Conservation (phyloP, 2,113 vertebrate genomes). For the Cinclus mexicanus region DNA sequence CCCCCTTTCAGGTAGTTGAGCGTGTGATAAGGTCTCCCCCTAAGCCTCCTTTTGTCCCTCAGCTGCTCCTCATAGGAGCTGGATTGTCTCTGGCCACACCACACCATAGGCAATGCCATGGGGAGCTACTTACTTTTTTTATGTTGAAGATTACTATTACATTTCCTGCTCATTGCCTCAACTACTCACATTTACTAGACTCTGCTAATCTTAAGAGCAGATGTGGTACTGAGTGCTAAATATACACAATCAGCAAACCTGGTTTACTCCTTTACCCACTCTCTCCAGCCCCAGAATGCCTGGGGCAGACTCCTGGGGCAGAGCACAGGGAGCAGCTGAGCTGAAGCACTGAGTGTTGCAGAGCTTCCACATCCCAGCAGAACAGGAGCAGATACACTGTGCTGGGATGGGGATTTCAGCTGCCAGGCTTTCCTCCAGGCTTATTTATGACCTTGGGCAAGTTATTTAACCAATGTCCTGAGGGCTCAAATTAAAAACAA, state of each 20-base stretch:
- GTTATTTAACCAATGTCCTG: not conserved
- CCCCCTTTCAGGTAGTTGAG: not conserved
- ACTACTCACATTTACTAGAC: not conserved
- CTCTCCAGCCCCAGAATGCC: not conserved
- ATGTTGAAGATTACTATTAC: not conserved
- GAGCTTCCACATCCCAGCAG: not conserved
- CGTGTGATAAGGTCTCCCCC: not conserved
- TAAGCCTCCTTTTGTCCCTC: not conserved
- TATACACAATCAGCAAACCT: not conserved
- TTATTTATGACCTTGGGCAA: not conserved
- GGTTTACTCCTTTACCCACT: not conserved
- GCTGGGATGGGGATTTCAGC: not conserved
- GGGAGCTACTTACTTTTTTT: not conserved
- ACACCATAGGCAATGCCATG: not conserved
- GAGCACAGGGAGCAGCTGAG: not conserved
- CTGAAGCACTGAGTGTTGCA: rapidly evolving
- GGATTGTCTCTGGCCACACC: not conserved
- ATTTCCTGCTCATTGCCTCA: not conserved
- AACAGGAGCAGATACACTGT: rapidly evolving
- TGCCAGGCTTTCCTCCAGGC: not conserved
- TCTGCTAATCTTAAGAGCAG: not conserved
- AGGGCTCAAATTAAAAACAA: not conserved
- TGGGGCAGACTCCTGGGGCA: not conserved
- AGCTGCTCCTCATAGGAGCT: not conserved
- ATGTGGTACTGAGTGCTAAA: not conserved